Conservation (phyloP, 2,888 invertebrate species). For the Andrena bucephala region DNA sequence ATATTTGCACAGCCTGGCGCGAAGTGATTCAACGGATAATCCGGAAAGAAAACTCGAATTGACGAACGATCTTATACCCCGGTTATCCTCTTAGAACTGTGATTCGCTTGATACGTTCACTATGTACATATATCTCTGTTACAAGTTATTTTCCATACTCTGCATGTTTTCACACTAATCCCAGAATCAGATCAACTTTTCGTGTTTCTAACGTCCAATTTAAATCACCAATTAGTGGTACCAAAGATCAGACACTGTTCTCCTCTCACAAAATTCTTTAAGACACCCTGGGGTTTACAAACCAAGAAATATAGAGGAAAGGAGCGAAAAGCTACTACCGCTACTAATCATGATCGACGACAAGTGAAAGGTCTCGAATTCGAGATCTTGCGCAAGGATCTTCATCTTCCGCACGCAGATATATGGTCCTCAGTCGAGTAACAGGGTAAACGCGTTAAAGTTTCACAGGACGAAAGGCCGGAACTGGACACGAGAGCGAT, state of each 20-base stretch:
- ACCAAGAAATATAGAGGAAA: constrained; percentile 40
- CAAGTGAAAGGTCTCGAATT: constrained; percentile 58
- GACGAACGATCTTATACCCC: constrained; percentile 6
- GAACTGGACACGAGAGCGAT: constrained; percentile 68
- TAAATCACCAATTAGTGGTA: too few relatives aligned
- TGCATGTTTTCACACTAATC: not conserved
- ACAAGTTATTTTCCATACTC: not conserved
- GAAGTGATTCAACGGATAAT: constrained; percentile 18
- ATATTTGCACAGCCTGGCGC: constrained; percentile 19
- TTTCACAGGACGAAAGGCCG: constrained; percentile 69
- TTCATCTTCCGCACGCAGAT: constrained; percentile 49
- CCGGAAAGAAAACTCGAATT: constrained; percentile 23
- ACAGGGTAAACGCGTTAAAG: constrained; percentile 76
- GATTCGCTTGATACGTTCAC: too few relatives aligned
- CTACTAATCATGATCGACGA: constrained; percentile 75
- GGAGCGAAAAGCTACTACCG: constrained; percentile 47
- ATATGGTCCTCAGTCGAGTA: constrained; percentile 47
- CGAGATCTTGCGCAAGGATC: constrained; percentile 53
- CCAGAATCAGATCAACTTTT: too few relatives aligned
- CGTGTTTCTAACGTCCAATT: too few relatives aligned
- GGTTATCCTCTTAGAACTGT: not conserved
- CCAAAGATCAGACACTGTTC: not conserved
- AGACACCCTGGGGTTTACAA: not conserved
- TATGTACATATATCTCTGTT: not conserved
- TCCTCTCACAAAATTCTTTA: not conserved